Evolutionary conservation across 2,113 vertebrate species (phyloP).

Genomic region (Origma solitaria): DNA sequence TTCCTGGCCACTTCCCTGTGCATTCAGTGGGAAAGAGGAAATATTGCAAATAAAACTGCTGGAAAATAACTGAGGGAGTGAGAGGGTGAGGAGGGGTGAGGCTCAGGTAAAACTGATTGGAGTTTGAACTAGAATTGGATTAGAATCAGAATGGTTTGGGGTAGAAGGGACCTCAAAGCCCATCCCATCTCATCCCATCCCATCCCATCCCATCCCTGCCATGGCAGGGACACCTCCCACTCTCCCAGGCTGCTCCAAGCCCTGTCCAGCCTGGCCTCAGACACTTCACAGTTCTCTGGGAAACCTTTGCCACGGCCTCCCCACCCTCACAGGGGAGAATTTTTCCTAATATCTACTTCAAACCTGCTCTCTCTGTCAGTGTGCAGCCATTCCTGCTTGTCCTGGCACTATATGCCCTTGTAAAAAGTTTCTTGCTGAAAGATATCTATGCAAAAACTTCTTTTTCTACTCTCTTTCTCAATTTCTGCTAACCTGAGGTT

Average conservation of each 20-base stretch:
- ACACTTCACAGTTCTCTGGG: background rate
- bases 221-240: background rate
- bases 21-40: background rate
- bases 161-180: background rate
- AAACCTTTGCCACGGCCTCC: background rate
- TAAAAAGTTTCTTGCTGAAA: background rate
- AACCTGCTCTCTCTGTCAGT: too few relatives aligned
- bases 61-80: background rate
- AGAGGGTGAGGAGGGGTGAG: background rate
- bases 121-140: too few relatives aligned
- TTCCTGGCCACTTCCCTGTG: background rate
- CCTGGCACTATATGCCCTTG: background rate
- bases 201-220: background rate
- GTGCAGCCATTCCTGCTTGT: background rate
- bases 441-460: background rate
- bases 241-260: background rate
- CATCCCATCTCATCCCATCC: too few relatives aligned
- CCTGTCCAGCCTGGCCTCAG: rapidly evolving
- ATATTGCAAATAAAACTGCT: background rate
- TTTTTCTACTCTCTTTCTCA: background rate
- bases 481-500: background rate
- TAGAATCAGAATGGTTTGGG: background rate
- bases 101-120: background rate
- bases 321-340: background rate
- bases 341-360: background rate